phyloP scores from a whole-genome alignment of 2,797 vertebrate genomes.

The Adrianichthys oophorus region DNA sequence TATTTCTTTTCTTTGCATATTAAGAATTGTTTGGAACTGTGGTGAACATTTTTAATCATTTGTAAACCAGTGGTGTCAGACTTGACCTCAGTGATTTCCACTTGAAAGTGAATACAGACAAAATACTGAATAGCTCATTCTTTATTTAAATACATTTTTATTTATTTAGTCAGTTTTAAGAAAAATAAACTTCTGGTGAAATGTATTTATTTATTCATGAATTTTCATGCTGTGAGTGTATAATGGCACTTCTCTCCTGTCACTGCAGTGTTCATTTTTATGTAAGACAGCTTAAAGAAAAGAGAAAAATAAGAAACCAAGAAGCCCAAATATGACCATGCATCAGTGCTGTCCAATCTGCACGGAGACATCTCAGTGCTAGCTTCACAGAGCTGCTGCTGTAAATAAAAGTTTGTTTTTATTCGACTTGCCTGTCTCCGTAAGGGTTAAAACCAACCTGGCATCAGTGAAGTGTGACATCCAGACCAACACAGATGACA shows the following conservation, averaged over 20 bases:
- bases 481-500: conserved; percentile 47
- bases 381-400: conserved; percentile 46
- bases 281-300: conserved; percentile 46
- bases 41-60: conserved; percentile 52
- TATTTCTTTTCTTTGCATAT: conserved; percentile 38
- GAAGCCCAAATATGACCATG: conserved; percentile 35
- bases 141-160: conserved; percentile 23
- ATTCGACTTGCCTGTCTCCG: conserved; percentile 33
- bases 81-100: conserved; percentile 40
- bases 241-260: conserved; percentile 24
- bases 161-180: conserved; percentile 4
- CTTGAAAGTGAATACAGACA: conserved; percentile 22
- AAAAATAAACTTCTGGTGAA: conserved; percentile 13
- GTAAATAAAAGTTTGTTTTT: conserved; percentile 53
- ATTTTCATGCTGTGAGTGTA: conserved; percentile 16
- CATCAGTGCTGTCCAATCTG: conserved; percentile 54
- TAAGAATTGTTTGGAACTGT: conserved; percentile 55
- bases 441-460: conserved; percentile 43
- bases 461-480: conserved; percentile 33
- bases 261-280: conserved; percentile 48
- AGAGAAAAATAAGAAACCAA: neutral
- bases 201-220: conserved; percentile 19
- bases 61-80: conserved; percentile 39
- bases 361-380: conserved; percentile 55
- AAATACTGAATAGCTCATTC: conserved; percentile 34